Evolutionary conservation across 2,113 vertebrate genomes (phyloP).

Genomic region (Cyanoderma ruficeps): DNA sequence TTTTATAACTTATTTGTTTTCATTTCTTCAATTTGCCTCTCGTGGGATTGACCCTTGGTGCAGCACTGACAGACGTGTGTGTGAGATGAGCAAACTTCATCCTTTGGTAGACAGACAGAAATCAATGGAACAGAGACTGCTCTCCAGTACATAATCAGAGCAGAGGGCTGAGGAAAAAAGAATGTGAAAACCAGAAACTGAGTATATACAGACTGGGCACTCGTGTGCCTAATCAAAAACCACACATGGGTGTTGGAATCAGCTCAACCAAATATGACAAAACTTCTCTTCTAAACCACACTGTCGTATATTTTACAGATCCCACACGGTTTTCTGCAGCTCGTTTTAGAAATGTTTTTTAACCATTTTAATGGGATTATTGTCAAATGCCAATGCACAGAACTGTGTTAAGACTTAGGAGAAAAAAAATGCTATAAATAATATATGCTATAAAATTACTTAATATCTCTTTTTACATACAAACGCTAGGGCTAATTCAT

Average conservation of each 20-base stretch:
- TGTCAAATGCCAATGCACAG: not conserved
- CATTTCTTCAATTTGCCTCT: constrained; percentile 64
- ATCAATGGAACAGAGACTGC: constrained; percentile 27
- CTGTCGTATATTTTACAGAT: not conserved
- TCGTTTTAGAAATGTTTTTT: not conserved
- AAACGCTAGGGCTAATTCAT: not conserved
- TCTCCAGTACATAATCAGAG: constrained; percentile 27
- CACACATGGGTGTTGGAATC: not conserved
- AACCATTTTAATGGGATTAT: not conserved
- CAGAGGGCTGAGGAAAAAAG: not conserved
- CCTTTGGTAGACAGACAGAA: constrained; percentile 15
- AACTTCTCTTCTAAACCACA: not conserved
- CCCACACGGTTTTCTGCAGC: not conserved
- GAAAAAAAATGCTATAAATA: not conserved
- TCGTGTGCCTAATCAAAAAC: not conserved
- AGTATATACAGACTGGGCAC: not conserved
- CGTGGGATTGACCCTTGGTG: constrained; percentile 26
- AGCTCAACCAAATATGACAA: not conserved
- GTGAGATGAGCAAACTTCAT: constrained; percentile 33
- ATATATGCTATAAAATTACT: not conserved
- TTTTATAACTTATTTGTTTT: constrained; percentile 68
- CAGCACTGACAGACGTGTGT: constrained; percentile 16
- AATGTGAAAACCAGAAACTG: not conserved
- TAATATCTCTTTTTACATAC: not conserved
- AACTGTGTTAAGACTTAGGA: not conserved